Evolutionary conservation across 2,797 vertebrate genomes (phyloP), one percentile per base, ranked within the genome.

Genomic region (Dromococcyx pavoninus): DNA sequence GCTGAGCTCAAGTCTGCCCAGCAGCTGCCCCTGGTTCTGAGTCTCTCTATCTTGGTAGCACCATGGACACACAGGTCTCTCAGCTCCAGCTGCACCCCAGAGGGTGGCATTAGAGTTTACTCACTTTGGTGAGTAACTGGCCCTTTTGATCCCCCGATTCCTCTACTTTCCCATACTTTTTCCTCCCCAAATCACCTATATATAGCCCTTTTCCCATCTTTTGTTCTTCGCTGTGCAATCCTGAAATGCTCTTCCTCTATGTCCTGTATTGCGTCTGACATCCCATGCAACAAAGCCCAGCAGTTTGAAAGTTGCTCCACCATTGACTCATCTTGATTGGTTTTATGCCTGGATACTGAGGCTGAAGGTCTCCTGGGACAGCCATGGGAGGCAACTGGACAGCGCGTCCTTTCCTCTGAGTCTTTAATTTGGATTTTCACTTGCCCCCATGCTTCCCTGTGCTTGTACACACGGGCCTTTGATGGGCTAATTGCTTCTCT

Each of bases 201-300:
- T 53, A 22, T n/a, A 28, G 12, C 37, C 24, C 4, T 69, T 56
- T 54, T 18, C 30, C 17, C n/a, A 22, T 25, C 24, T 77, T 44
- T 71, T 70, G 1, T 65, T 71, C 37, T 58, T 44, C 8, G 24
- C 16, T 46, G 32, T 46, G 50, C 11, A 60, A 51, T 28, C 39
- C 9, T 3, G 0, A 80, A 64, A 64, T 21, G 12, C 15, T 80
- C 25, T 58, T 83, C 16, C 7, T 60, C 27, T 43, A 11, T 46
- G 30, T 60, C 16, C 35, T 0, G 0, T 32, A 2, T 8, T 21
- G 13, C 22, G 10, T 37, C 53, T 44, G 53, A 50, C 33, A 44
- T 6, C 10, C 10, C 7, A 44, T 33, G 25, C 17, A 62, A 32
- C 28, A 82, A 82, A 66, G 2, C 4, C 18, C 54, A 51, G 10